Evolutionary conservation across 2,888 invertebrate species (phyloP).

Genomic region (Drosophila nigricruria): DNA sequence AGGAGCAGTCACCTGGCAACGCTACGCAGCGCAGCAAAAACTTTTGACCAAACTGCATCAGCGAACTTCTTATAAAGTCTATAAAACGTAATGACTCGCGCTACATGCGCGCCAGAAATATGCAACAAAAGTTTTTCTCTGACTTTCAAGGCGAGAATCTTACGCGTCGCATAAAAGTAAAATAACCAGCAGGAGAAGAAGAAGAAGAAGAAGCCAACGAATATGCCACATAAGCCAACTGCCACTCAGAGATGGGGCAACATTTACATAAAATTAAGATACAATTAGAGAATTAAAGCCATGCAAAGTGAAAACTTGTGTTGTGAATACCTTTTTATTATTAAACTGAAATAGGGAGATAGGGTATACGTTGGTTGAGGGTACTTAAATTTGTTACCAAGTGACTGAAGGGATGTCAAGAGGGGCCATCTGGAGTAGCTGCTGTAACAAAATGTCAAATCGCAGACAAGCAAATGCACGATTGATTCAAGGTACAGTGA

Average conservation of each 20-base stretch:
- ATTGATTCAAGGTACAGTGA: conserved; percentile 17
- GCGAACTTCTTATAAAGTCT: conserved; percentile 75
- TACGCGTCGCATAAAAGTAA: conserved; percentile 6
- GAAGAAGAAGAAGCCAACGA: conserved; percentile 4
- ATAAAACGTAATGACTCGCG: conserved; percentile 78
- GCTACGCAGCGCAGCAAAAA: conserved; percentile 56
- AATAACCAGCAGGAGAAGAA: background rate
- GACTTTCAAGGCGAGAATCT: conserved; percentile 59
- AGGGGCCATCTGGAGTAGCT: background rate
- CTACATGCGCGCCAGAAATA: conserved; percentile 71
- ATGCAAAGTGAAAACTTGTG: conserved; percentile 29
- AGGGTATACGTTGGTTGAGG: background rate
- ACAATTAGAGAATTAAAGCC: conserved; percentile 46
- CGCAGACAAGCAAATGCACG: conserved; percentile 22
- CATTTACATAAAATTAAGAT: conserved; percentile 67
- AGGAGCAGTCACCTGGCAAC: conserved; percentile 49
- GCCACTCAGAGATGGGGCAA: conserved; percentile 28
- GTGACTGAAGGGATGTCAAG: background rate
- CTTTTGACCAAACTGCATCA: conserved; percentile 73
- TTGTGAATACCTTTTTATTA: conserved; percentile 1
- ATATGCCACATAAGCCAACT: conserved; percentile 23
- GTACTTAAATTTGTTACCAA: conserved; percentile 31
- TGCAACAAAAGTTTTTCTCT: conserved; percentile 70
- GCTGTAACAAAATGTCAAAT: conserved; percentile 30
- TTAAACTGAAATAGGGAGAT: conserved; percentile 17